Base-by-base conservation (phyloP, 2,113 vertebrate species). In the Neodon shergylaensis region DNA sequence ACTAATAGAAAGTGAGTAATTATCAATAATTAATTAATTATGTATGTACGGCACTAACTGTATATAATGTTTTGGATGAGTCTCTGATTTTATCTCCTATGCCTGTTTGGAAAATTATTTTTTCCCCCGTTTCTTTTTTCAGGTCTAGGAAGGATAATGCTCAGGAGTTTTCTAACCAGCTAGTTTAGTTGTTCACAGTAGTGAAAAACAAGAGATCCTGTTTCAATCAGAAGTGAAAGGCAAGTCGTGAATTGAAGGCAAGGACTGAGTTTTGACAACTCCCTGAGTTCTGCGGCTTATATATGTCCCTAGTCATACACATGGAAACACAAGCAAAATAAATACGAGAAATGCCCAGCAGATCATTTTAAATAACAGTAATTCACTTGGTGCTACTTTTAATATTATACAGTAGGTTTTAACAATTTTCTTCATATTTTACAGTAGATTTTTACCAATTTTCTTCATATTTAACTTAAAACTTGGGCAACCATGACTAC, bases 381-480 rank as follows among this genome's bases (percentile, higher is more conserved):
- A 21, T 96, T 84, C 26, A 65, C 47, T 85, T 58, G 72, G 4
- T n/a, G 11, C 10, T 81, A 24, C 5, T 7, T 65, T 86, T 21
- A 68, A 14, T n/a, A 90, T 95, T 94, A 70, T 54, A 81, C 79
- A 65, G 17, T 68, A 76, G 47, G 89, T 8, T 44, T 95, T 61
- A 88, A 22, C 61, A 81, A 33, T 70, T 90, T 92, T 83, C n/a
- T 76, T 73, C 12, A 91, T 9, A 33, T 74, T 91, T 88, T 58
- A 19, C 54, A 58, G 17, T 74, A 81, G 47, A 92, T 8, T 49
- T 95, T 61, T 61, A 88, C 22, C 78, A 81, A 26, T 76, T 87
- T 92, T 83, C 31, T 70, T 68, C 12, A 91, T 9, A 33, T 76
- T 91, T 88, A 76, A 2, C 44, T 84, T 36, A 91, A 11, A 65